A percentile compares a stretch with the other conserved stretches of the same genome.
phyloP scores from a whole-genome alignment of 2,797 vertebrate genomes.

The Ammospiza maritima region DNA sequence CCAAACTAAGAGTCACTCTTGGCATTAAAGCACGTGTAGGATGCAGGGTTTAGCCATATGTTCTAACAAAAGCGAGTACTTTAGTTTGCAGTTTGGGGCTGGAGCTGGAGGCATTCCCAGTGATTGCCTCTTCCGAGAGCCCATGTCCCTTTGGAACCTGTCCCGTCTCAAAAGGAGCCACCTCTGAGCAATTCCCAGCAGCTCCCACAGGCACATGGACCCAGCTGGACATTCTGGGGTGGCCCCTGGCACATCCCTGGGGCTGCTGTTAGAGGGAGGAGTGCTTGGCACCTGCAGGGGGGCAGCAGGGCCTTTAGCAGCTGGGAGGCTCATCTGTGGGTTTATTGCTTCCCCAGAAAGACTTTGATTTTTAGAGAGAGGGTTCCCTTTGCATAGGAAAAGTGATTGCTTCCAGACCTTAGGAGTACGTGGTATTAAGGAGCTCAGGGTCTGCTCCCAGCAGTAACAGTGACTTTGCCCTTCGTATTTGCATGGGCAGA shows the following conservation, averaged over 20 bases:
- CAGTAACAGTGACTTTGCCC: neutral
- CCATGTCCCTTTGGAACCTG: neutral
- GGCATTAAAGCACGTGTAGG: conserved; percentile 11
- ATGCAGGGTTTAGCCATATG: conserved; percentile 26
- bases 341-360: neutral
- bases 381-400: neutral
- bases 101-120: neutral
- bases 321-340: neutral
- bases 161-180: neutral
- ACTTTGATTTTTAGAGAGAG: neutral
- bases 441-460: neutral
- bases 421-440: neutral
- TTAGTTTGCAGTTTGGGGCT: neutral
- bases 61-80: conserved; percentile 46
- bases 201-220: neutral
- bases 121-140: neutral
- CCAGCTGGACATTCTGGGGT: neutral
- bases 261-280: neutral
- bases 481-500: neutral
- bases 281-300: neutral
- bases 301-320: neutral
- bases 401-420: neutral
- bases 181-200: rapidly evolving
- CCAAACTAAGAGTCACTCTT: conserved; percentile 56
- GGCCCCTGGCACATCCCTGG: neutral